Base-by-base conservation (phyloP, 1,140 invertebrate genomes). In the Cyphomyrmex costatus region DNA sequence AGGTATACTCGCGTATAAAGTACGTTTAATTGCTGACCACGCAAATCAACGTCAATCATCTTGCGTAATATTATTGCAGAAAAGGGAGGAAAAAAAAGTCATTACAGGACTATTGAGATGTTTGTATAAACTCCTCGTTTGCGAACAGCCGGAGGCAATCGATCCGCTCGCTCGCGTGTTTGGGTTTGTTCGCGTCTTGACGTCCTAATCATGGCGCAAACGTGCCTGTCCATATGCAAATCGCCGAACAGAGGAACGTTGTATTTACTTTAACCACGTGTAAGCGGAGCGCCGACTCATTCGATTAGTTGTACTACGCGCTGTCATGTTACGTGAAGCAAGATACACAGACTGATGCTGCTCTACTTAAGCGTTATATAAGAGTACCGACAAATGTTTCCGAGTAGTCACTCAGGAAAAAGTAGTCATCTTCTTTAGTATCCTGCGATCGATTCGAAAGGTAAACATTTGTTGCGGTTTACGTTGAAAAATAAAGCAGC, bases 281-380 rank as follows among this genome's bases (percentile, higher is more conserved):
- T 10, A 27, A 65, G 27, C 49, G 46, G n/a, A 12, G 42, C 46
- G 51, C 36, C 60, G 56, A 71, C 68, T 79, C 83, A 80, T 89
- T 74, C 82, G 30, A 89, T 86, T 82, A 76, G 53, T 83, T 49
- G 68, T 74, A 82, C 33, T 60, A 82, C 53, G 66, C 53, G 68
- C 68, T 83, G 79, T 83, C 68, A 61, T 73, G 68, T 53, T 60
- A 83, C 53, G 51, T 8, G 30, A 14, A 21, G 36, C 19, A 21
- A 82, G 79, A 73, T 58, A 58, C n/a, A 73, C 51, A 36, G 16
- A 42, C 68, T n/a, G 68, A 74, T n/a, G 79, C 53, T n/a, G 79
- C 53, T 83, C 79, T 33, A 83, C 53, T 83, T 83, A 61, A 21
- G 0, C 53, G 27, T 60, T 68, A 82, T 61, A 21, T 19, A 83